A percentile compares a stretch with the other conserved stretches of the same genome.
Evolutionary conservation across 1,140 invertebrate genomes (phyloP).

Genomic region (Lethrus apterus): DNA sequence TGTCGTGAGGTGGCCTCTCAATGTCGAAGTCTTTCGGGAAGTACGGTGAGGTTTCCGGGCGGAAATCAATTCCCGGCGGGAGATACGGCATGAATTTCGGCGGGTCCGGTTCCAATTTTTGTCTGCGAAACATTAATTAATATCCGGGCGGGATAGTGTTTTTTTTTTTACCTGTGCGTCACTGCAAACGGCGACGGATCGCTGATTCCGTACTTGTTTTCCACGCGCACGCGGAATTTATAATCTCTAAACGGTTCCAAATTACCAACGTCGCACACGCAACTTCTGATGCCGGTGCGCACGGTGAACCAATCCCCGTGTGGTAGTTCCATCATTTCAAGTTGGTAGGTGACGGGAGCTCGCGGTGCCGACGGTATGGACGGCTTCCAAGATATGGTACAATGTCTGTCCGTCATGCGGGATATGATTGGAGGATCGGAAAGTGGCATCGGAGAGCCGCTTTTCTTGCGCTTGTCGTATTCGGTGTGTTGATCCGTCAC

Average conservation of each 20-base stretch:
- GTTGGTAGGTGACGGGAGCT: slow-evolving; percentile 82
- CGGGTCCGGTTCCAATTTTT: slow-evolving; percentile 71
- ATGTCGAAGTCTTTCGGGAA: slow-evolving; percentile 88
- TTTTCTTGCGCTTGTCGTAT: slow-evolving; percentile 74
- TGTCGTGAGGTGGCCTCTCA: slow-evolving; percentile 74
- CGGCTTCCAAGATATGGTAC: slow-evolving; percentile 87
- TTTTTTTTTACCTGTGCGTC: slow-evolving; percentile 53
- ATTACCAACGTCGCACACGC: slow-evolving; percentile 75
- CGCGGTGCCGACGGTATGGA: slow-evolving; percentile 73
- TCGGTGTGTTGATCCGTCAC: slow-evolving; percentile 75
- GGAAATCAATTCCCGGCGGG: slow-evolving; percentile 72
- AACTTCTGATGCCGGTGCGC: slow-evolving; percentile 71
- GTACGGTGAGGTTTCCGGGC: slow-evolving; percentile 80
- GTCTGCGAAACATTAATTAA: no score
- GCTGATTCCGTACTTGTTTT: slow-evolving; percentile 94
- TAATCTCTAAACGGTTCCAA: slow-evolving; percentile 83
- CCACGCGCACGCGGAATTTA: slow-evolving; percentile 86
- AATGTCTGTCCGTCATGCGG: slow-evolving; percentile 74
- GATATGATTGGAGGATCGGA: slow-evolving; percentile 83
- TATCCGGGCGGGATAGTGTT: neutral
- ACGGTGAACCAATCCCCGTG: slow-evolving; percentile 83
- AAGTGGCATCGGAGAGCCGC: slow-evolving; percentile 73
- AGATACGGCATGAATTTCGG: slow-evolving; percentile 73
- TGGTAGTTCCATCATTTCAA: slow-evolving; percentile 88
- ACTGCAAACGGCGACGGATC: slow-evolving; percentile 84